Percentiles rank a stretch among this genome's conserved stretches.
Evolutionary conservation across 1,140 invertebrate species (phyloP).

Genomic region (Eriocheir sinensis): DNA sequence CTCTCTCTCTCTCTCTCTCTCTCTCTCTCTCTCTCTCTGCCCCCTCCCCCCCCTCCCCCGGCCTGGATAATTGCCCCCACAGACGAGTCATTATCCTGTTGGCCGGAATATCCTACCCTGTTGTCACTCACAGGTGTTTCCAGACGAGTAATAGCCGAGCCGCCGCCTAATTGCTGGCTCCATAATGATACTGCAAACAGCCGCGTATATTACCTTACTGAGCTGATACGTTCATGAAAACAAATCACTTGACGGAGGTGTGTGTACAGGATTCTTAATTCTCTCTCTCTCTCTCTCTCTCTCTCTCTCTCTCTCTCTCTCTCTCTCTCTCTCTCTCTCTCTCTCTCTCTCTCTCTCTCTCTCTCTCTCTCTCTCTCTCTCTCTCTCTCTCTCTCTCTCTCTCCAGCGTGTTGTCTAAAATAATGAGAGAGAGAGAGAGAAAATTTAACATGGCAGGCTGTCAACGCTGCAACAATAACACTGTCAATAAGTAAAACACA

Average conservation of each 20-base stretch:
- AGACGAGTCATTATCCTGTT: not conserved
- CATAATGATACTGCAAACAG: not conserved
- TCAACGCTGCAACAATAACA: no score
- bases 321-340: no score
- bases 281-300: conserved; percentile 51
- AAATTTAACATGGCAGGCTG: no score
- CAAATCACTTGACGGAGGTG: not conserved
- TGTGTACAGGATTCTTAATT: not conserved
- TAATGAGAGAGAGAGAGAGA: not conserved
- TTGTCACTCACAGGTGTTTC: not conserved
- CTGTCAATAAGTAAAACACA: no score
- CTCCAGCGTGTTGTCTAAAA: no score
- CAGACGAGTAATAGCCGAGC: not conserved
- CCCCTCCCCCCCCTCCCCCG: no score
- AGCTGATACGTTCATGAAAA: not conserved
- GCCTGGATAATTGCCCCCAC: not conserved
- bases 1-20: conserved; percentile 43
- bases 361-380: no score
- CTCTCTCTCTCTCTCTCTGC: conserved; percentile 43
- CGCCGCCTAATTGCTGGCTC: not conserved
- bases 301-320: conserved; percentile 50
- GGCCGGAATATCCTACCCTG: not conserved
- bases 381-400: no score
- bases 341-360: no score
- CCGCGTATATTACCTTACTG: not conserved